phyloP scores from a whole-genome alignment of 2,888 invertebrate species.

The Erebia epiphron region DNA sequence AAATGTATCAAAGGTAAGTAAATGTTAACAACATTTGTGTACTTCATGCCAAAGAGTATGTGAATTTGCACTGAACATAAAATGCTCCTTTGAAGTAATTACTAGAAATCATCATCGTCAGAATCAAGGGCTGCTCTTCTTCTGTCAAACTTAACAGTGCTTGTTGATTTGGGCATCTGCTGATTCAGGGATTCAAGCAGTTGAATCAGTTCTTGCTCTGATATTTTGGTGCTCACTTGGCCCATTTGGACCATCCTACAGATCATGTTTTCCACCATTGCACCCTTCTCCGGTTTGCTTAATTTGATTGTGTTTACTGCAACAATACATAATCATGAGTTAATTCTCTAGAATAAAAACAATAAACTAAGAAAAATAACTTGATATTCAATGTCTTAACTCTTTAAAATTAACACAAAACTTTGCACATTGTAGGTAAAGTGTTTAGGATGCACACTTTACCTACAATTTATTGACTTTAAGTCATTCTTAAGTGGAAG shows the following conservation, averaged over 20 bases:
- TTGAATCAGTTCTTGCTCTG: conserved; percentile 92
- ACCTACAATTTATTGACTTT: too few species aligned
- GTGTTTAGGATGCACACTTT: too few species aligned
- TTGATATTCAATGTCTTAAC: too few species aligned
- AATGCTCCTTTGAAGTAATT: background rate
- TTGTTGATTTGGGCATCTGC: conserved; percentile 89
- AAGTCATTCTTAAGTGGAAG: too few species aligned
- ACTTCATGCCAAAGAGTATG: background rate
- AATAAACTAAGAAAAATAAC: too few species aligned
- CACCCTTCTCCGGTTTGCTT: conserved; percentile 98
- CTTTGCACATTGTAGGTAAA: too few species aligned
- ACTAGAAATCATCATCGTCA: conserved; percentile 85
- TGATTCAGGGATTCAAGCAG: conserved; percentile 93
- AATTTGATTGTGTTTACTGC: conserved; percentile 96
- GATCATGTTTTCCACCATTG: conserved; percentile 96
- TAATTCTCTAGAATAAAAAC: too few species aligned
- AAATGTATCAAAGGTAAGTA: background rate
- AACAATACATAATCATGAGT: conserved; percentile 42
- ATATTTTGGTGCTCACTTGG: conserved; percentile 91
- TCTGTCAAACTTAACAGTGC: conserved; percentile 95
- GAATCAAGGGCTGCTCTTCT: conserved; percentile 94
- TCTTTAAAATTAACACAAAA: too few species aligned
- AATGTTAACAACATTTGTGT: background rate
- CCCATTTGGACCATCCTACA: conserved; percentile 96
- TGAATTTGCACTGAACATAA: background rate